Base-by-base conservation (phyloP, 2,888 invertebrate genomes). In the Orchesellides sinensis region DNA sequence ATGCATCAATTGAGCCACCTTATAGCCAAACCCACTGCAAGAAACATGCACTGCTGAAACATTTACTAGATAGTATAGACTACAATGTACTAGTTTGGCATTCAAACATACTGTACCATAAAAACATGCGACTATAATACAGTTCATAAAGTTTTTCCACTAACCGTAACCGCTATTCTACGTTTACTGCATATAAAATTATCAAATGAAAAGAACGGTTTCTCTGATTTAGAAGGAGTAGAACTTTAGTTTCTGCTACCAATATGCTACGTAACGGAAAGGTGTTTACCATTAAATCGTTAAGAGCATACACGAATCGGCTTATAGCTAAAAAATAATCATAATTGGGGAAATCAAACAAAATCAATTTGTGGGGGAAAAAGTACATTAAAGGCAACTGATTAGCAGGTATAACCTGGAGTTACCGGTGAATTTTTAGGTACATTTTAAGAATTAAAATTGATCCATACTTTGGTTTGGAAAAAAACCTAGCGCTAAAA, bases 1-100 rank as follows among this genome's bases (percentile, higher is more conserved):
- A 69, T 69, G 69, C 69, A 69, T 32, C 54, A 69, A 69, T 54
- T 52, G 12, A 66, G 66, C 63, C 8, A 63, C 63, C 63, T 21
- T 40, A 35, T 40, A 35, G 27, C 66, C 66, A 66, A 66, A 49
- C 66, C 66, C 66, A 66, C 63, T 63, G 40, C 63, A 35, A 32
- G 17, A 32, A 59, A 52, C 52, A 52, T 52, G 52, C 52, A 56
- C 27, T 4, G 19, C 54, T 54, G n/a, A 47, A 47, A 47, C n/a
- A 47, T 47, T 4, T 52, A 52, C 21, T 21, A 52, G 5, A 52
- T 5, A 21, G 21, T 14, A 47, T 52, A 52, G 21, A 52, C 19
- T 19, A 52, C 2, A 52, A 21, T 52, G 19, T 49, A 49, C 19
- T 49, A 17, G n/a, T 21, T 21, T 52, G 52, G 52, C 52, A 12